Percentiles rank a stretch among this genome's conserved stretches.
These are phyloP conservation scores for Heliconius ismenius DNA, from an alignment of 2,888 invertebrate genomes.

Conservation along the genomic window DNA sequence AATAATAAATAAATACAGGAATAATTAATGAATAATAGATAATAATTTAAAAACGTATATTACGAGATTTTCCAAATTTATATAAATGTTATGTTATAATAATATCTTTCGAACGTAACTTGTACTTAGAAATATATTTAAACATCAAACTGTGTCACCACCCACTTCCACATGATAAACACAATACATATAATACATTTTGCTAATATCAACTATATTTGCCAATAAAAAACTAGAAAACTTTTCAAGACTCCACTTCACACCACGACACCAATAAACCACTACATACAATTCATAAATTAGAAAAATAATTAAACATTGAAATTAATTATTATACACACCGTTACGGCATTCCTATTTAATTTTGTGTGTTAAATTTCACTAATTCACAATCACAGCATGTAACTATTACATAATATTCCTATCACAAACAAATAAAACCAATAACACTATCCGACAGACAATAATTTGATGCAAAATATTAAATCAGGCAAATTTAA, in stretches of 20 bases:
- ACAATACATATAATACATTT: constrained; percentile 8
- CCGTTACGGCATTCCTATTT: background rate
- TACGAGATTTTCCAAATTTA: background rate
- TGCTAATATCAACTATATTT: background rate
- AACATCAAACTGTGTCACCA: constrained; percentile 2
- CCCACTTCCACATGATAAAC: constrained; percentile 11
- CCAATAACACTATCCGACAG: background rate
- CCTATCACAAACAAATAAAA: constrained; percentile 11
- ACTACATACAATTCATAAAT: background rate
- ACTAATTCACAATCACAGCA: constrained; percentile 23
- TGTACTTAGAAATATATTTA: background rate
- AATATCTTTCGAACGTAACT: background rate
- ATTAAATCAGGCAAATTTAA: background rate
- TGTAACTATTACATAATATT: constrained; percentile 1
- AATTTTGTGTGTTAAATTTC: background rate
- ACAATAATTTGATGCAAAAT: constrained; percentile 5
- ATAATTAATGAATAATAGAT: background rate
- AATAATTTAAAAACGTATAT: background rate
- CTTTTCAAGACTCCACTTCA: constrained; percentile 20
- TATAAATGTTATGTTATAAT: background rate
- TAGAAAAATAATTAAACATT: background rate
- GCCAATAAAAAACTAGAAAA: constrained; percentile 4
- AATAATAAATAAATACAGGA: constrained; percentile 7
- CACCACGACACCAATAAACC: constrained; percentile 23
- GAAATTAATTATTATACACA: constrained; percentile 8